Percentiles rank a stretch among this genome's conserved stretches.
phyloP scores from a whole-genome alignment of 2,888 invertebrate genomes.

The Eupelmus urozonus region DNA sequence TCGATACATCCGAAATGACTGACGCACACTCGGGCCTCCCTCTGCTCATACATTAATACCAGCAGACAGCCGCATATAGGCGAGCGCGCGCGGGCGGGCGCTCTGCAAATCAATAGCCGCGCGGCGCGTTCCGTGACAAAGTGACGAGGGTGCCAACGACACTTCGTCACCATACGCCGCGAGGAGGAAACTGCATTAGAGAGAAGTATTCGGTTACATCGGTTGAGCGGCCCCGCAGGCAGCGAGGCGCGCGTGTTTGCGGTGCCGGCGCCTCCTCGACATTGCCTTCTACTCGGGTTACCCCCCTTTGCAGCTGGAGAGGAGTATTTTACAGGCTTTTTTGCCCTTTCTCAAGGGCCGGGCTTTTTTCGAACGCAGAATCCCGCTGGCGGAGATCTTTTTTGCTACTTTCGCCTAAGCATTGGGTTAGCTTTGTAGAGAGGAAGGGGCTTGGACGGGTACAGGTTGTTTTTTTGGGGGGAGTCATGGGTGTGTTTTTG shows the following conservation, averaged over 20 bases:
- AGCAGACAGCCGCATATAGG: not conserved
- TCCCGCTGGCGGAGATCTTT: too few species aligned
- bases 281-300: slow-evolving; percentile 51
- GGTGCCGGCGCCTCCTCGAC: slow-evolving; percentile 14
- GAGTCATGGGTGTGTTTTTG: too few species aligned
- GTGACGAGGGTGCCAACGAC: slow-evolving; percentile 28
- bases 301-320: too few species aligned
- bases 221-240: too few species aligned
- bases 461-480: too few species aligned
- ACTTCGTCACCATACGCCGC: slow-evolving; percentile 48
- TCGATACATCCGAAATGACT: slow-evolving; percentile 18
- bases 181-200: slow-evolving; percentile 60
- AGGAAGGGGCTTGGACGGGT: too few species aligned
- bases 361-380: slow-evolving; percentile 9
- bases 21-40: not conserved
- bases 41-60: slow-evolving; percentile 35
- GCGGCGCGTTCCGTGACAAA: slow-evolving; percentile 37
- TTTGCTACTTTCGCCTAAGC: too few species aligned
- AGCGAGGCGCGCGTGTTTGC: slow-evolving; percentile 55
- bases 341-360: not conserved
- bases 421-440: too few species aligned
- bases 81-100: not conserved
- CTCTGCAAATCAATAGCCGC: slow-evolving; percentile 29
- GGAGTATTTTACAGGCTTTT: slow-evolving; percentile 47
- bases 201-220: slow-evolving; percentile 60